Conservation (phyloP, 2,113 vertebrate species). For the Murina feae region DNA sequence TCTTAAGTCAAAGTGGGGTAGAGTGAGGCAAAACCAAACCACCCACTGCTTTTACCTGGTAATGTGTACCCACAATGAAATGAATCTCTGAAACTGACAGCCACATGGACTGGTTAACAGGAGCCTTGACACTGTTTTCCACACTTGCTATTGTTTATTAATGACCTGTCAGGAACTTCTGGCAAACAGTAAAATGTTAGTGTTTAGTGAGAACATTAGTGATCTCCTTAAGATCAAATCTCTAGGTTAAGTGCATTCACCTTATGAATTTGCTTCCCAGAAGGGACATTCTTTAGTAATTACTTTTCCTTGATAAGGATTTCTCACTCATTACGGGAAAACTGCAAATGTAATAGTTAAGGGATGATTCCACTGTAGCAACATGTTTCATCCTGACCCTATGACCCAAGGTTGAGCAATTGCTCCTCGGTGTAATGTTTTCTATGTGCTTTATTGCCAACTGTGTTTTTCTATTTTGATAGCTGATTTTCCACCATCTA, state of each 20-base stretch:
- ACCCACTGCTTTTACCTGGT: constrained; percentile 49
- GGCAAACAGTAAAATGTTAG: constrained; percentile 31
- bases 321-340: constrained; percentile 61
- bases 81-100: constrained; percentile 24
- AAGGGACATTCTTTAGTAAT: constrained; percentile 63
- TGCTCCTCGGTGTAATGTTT: constrained; percentile 37
- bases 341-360: constrained; percentile 37
- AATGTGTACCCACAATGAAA: constrained; percentile 26
- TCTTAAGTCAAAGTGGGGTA: not conserved
- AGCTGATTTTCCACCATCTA: constrained; percentile 36
- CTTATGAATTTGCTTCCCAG: constrained; percentile 56
- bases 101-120: constrained; percentile 6
- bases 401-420: constrained; percentile 44
- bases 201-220: constrained; percentile 43
- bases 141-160: constrained; percentile 56
- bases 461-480: constrained; percentile 42
- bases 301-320: constrained; percentile 58
- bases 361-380: not conserved
- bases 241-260: constrained; percentile 60
- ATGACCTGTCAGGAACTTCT: constrained; percentile 43
- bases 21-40: not conserved
- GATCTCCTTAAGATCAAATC: constrained; percentile 25
- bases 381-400: constrained; percentile 62
- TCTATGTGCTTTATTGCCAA: constrained; percentile 29
- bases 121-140: constrained; percentile 11